Evolutionary conservation across 1,140 invertebrate species (phyloP), one percentile per base, ranked within the genome.

Genomic region (Adoxophyes honmai): DNA sequence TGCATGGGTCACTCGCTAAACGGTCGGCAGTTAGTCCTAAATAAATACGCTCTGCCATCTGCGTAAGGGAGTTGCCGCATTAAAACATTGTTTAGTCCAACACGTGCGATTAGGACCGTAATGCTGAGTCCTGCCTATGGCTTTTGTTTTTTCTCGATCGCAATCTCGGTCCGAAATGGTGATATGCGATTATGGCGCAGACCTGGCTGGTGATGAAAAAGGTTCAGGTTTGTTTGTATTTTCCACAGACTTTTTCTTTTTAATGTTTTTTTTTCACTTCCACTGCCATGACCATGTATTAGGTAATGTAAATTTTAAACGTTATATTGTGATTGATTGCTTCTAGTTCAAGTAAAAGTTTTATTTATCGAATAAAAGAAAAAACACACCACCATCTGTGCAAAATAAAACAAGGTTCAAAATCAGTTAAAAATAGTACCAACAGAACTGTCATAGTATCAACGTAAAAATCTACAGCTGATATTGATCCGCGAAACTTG

Each of bases 1-100:
- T 48, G 42, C 42, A 48, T 48, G 42, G 42, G 42, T 48, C 42
- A 48, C 21, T 48, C 42, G 42, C 42, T 48, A 48, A 48, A 48
- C 11, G 42, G 16, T 18, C 18, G 42, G 42, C 42, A 48, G 42
- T 48, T 48, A 48, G 42, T 48, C 42, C 42, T 48, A 48, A 48
- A 48, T 48, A 48, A 48, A 48, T 48, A 48, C 42, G 42, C 16
- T 18, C 39, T 5, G 18, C 42, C 42, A 48, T 48, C 42, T 48
- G 39, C 38, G 42, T 10, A 7, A 16, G 16, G 42, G 42, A 10
- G 8, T 15, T 16, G 18, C 16, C 16, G 11, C 42, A 48, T 48
- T 48, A 48, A 28, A 48, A 48, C 42, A 33, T 48, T 48, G 42
- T 48, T 48, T 48, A 48, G 42, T 4, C 42, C 21, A 3, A 28